These are phyloP conservation scores for Pachydiplax longipennis DNA, from an alignment of 2,888 invertebrate genomes.

Conservation along the genomic window DNA sequence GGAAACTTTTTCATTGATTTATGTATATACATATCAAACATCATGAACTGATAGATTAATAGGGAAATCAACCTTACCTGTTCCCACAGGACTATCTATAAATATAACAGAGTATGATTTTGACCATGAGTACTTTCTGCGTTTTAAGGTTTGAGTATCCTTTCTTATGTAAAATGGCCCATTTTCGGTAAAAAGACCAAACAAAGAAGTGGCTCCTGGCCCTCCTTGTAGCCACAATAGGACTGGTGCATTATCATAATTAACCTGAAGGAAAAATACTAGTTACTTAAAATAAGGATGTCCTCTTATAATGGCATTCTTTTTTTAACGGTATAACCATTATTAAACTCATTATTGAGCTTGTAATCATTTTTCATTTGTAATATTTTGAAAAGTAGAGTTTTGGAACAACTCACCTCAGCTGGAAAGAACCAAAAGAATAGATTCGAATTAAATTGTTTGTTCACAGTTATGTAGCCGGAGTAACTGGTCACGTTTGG, in stretches of 20 bases:
- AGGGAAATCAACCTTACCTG: constrained; percentile 58
- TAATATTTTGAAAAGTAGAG: neutral
- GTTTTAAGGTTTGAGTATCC: constrained; percentile 61
- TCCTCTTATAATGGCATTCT: neutral
- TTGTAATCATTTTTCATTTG: neutral
- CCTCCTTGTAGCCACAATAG: constrained; percentile 88
- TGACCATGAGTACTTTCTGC: constrained; percentile 82
- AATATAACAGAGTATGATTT: constrained; percentile 81
- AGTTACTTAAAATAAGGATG: neutral
- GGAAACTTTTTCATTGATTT: no score
- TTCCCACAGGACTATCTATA: constrained; percentile 92
- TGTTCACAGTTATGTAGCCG: constrained; percentile 86
- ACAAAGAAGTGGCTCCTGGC: constrained; percentile 76
- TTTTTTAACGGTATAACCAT: neutral
- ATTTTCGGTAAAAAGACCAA: constrained; percentile 83
- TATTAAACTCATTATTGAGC: neutral
- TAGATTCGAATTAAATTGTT: constrained; percentile 77
- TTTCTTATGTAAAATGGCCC: constrained; percentile 73
- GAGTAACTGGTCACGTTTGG: constrained; percentile 72
- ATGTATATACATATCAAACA: no score
- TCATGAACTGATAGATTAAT: constrained; percentile 51
- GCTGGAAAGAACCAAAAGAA: constrained; percentile 95
- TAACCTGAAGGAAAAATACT: constrained; percentile 49
- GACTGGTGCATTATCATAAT: constrained; percentile 68
- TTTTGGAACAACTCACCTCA: constrained; percentile 58